These are phyloP conservation scores for Corythaixoides concolor DNA, from an alignment of 2,113 vertebrate species.

Conservation along the genomic window DNA sequence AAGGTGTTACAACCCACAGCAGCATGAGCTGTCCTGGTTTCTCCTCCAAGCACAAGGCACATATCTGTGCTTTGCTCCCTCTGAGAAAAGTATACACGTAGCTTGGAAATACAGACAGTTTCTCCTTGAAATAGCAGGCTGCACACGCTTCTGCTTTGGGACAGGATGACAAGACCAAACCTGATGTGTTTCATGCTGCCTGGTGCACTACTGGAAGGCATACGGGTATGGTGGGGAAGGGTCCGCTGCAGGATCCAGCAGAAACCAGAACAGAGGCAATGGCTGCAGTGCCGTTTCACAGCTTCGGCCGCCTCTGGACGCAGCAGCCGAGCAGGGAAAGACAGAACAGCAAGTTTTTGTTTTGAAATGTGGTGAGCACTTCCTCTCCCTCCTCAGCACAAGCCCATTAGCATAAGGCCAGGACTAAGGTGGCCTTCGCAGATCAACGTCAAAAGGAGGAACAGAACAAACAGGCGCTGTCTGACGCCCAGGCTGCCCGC, in stretches of 20 bases:
- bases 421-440: neutral
- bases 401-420: neutral
- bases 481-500: neutral
- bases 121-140: neutral
- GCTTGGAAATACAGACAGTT: neutral
- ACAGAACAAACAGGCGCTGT: neutral
- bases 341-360: neutral
- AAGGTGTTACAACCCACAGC: neutral
- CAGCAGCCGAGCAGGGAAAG: neutral
- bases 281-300: neutral
- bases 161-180: neutral
- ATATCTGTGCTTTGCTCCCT: neutral
- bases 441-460: neutral
- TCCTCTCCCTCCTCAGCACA: neutral
- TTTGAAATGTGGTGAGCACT: neutral
- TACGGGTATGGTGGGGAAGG: no score
- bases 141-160: neutral
- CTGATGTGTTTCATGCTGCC: neutral
- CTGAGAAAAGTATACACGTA: neutral
- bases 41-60: neutral
- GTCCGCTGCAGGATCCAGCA: rapidly evolving
- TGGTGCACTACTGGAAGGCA: neutral
- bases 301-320: neutral
- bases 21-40: neutral
- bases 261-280: neutral